These are phyloP conservation scores for Spinus pinus DNA, from an alignment of 2,797 vertebrate genomes.

Conservation along the genomic window DNA sequence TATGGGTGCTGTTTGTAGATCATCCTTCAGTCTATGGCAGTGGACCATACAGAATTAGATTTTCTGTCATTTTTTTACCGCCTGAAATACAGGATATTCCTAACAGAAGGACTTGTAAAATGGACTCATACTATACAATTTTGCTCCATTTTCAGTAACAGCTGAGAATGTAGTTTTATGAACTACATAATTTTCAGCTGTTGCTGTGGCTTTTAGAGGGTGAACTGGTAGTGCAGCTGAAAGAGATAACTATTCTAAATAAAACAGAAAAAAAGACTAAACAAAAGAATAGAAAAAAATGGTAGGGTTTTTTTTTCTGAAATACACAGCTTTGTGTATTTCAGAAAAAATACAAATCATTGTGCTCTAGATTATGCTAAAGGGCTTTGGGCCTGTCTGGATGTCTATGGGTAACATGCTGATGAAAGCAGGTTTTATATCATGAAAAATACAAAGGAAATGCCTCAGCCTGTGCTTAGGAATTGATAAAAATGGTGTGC, in stretches of 20 bases:
- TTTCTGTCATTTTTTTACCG: background rate
- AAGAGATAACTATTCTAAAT: background rate
- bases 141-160: background rate
- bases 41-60: background rate
- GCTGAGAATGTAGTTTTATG: background rate
- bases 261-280: background rate
- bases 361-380: background rate
- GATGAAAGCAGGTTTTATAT: background rate
- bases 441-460: background rate
- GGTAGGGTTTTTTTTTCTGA: rapidly evolving
- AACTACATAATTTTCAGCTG: background rate
- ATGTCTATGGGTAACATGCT: rapidly evolving
- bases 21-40: background rate
- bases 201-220: background rate
- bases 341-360: background rate
- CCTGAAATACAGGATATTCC: background rate
- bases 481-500: background rate
- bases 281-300: background rate
- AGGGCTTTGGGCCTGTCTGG: background rate
- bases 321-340: background rate
- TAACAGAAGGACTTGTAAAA: background rate
- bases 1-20: background rate
- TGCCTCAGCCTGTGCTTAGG: background rate
- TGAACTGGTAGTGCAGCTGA: background rate
- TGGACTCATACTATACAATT: background rate